phyloP scores from a whole-genome alignment of 2,797 vertebrate genomes.

The Molossus molossus region DNA sequence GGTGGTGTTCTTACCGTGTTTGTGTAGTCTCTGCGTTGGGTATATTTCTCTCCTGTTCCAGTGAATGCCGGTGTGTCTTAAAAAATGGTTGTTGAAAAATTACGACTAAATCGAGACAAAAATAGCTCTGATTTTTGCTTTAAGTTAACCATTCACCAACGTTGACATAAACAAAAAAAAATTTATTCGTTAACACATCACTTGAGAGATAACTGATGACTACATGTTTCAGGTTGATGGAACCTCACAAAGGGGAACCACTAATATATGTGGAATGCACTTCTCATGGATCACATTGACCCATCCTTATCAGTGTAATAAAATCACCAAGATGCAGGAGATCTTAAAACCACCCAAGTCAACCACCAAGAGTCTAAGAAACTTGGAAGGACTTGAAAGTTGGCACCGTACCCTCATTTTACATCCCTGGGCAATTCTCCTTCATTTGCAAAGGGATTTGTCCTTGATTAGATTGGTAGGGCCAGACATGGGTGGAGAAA shows the following conservation, averaged over 20 bases:
- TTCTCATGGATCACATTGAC: background rate
- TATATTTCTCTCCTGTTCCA: background rate
- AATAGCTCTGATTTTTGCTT: conserved; percentile 13
- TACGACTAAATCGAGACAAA: background rate
- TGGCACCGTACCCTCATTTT: background rate
- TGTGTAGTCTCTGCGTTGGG: too few relatives aligned
- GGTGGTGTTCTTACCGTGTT: background rate
- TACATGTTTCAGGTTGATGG: background rate
- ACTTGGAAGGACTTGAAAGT: background rate
- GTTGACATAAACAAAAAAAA: background rate
- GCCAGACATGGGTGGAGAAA: background rate
- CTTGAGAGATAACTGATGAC: background rate
- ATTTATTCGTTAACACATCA: background rate
- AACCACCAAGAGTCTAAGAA: background rate
- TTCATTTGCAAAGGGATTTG: background rate
- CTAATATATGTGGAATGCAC: background rate
- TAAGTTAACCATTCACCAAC: conserved; percentile 7
- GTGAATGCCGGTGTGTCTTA: background rate
- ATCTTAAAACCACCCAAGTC: background rate
- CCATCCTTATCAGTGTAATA: background rate
- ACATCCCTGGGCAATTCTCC: background rate
- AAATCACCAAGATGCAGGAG: background rate
- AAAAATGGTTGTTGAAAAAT: background rate
- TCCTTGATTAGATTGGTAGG: background rate
- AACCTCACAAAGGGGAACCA: background rate